These are phyloP conservation scores for Prenolepis imparis DNA, from an alignment of 2,888 invertebrate genomes.

Conservation along the genomic window DNA sequence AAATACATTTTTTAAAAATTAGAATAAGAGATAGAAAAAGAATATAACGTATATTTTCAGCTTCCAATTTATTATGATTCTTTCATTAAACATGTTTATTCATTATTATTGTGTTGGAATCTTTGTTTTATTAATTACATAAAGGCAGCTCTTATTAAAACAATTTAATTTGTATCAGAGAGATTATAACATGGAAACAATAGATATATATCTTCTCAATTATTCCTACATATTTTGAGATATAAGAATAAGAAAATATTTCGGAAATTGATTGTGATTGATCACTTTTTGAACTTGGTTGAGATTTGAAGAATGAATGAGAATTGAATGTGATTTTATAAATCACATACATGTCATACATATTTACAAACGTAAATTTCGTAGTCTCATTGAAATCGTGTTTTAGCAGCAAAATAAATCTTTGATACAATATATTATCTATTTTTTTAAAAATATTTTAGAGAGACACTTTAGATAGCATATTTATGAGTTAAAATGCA, in stretches of 20 bases:
- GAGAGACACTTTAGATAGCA: not conserved
- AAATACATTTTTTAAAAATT: constrained; percentile 1
- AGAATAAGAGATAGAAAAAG: not conserved
- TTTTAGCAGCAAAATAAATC: constrained; percentile 12
- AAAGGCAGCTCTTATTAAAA: not conserved
- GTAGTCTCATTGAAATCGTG: not conserved
- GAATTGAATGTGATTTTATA: not conserved
- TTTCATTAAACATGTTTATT: not conserved
- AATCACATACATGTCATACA: not conserved
- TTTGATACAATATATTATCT: not conserved
- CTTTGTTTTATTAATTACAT: constrained; percentile 9
- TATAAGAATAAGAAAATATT: not conserved
- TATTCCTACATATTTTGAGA: constrained; percentile 3
- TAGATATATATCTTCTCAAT: not conserved
- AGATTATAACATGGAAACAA: not conserved
- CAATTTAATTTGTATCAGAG: constrained; percentile 13
- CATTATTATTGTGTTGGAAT: not conserved
- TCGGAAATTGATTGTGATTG: not conserved
- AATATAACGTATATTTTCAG: not conserved
- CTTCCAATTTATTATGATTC: not conserved
- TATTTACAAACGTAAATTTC: constrained; percentile 2
- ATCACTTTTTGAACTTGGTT: not conserved
- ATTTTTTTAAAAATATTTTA: not conserved
- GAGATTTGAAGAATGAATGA: constrained; percentile 9
- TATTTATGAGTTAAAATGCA: not conserved